Base-by-base conservation (phyloP, 2,113 vertebrate species). In the Mugil cephalus region DNA sequence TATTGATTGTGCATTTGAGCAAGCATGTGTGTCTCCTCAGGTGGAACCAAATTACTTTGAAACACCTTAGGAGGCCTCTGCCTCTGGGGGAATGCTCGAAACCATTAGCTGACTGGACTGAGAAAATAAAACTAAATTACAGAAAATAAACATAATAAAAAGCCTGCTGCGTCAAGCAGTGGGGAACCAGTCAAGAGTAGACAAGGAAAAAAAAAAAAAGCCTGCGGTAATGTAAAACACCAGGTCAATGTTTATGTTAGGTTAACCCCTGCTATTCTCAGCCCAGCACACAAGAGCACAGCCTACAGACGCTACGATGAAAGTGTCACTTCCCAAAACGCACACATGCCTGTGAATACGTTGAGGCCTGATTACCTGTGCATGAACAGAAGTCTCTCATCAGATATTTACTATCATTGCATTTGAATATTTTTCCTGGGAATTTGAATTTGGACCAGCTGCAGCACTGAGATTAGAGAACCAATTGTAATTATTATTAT, bases 1-100 rank as follows among this genome's bases (percentile, higher is more conserved):
- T 92, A 93, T 93, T 89, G 92, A 93, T 93, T 84, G 88, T 83
- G 87, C 86, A 69, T 86, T 88, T 90, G 86, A 85, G 84, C 66
- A 56, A 87, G 82, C 86, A 69, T 90, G 85, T 86, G 91, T 65
- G 85, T 88, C 84, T 87, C 75, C 86, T 92, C 92, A 90, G 87
- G 88, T 92, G 86, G 88, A 92, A 92, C 88, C 78, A 69, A 88
- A 92, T 89, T 77, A 88, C 88, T 92, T 60, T 76, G 80, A 88
- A 89, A 74, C 72, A 46, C 64, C 80, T 83, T 71, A 10, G 74
- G 74, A 76, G 83, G 77, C 14, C 61, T 18, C 46, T 8, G 52
- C 70, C 78, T 77, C 65, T 69, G 64, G 61, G 58, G 52, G 66
- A 82, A 76, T 12, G 76, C 61, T 74, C 69, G 75, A 74, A 80